A percentile compares a stretch with the other conserved stretches of the same genome.
Conservation (phyloP, 2,888 invertebrate species). For the Beris morrisii region DNA sequence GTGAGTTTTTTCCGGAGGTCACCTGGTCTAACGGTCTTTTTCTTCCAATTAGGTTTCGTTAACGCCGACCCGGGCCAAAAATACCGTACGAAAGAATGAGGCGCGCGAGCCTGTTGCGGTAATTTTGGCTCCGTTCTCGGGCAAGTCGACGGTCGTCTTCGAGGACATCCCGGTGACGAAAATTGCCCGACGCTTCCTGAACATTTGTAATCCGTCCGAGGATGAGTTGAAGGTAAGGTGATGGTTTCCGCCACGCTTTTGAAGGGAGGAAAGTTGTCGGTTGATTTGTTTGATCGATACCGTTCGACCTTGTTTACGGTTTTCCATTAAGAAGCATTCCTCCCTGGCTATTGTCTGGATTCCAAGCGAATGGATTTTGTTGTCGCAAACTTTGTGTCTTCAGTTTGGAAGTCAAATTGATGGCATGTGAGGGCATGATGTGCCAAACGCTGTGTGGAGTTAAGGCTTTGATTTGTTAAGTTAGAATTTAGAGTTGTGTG, state of each 20-base stretch:
- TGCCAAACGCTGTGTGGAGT: too few species aligned
- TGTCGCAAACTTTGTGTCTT: too few species aligned
- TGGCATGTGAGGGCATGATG: too few species aligned
- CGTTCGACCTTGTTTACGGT: background rate
- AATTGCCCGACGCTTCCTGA: conserved; percentile 59
- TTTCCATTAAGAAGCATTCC: background rate
- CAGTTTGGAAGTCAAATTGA: too few species aligned
- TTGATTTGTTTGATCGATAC: background rate
- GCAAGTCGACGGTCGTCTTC: conserved; percentile 68
- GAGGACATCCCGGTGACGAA: conserved; percentile 66
- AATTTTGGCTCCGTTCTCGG: conserved; percentile 67
- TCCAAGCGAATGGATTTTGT: too few species aligned
- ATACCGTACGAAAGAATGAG: conserved; percentile 50
- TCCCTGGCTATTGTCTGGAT: background rate
- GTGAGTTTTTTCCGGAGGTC: conserved; percentile 26
- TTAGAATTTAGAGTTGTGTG: too few species aligned
- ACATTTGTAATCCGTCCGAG: conserved; percentile 63
- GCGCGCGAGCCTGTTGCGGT: conserved; percentile 55
- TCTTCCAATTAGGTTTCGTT: conserved; percentile 47
- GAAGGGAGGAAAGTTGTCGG: background rate
- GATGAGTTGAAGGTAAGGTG: conserved; percentile 55
- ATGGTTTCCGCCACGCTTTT: background rate
- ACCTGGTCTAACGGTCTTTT: conserved; percentile 18
- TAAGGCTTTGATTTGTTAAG: too few species aligned
- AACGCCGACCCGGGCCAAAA: conserved; percentile 52